Evolutionary conservation across 2,113 vertebrate species (phyloP), one percentile per base, ranked within the genome.

Genomic region (Pteropus alecto): DNA sequence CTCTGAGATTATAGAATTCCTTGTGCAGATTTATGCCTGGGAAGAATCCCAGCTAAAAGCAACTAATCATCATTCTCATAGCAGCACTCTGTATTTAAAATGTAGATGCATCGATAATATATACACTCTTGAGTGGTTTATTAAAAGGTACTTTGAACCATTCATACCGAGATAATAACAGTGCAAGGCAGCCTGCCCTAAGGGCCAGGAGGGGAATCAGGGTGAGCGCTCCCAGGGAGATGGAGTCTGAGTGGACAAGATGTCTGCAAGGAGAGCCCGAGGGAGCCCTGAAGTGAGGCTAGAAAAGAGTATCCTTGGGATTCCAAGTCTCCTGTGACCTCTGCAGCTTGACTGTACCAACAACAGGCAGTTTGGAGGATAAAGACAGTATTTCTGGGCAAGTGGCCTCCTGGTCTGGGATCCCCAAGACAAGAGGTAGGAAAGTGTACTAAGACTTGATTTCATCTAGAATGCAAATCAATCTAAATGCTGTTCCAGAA

Each of bases 121-220:
- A 83, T 35, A 18, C 15, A n/a, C 22, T 83, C 82, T 76, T 74
- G 26, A 87, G 60, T 77, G 61, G 68, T 28, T 91, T 83, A 93
- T 93, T 87, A 87, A 87, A 87, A 93, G 94, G 76, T 76, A 58
- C 65, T 70, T 87, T 41, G 68, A 81, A 46, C 94, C 30, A 56
- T 63, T 82, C 68, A 63, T 56, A 48, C 61, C 21, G 67, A 74
- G 74, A 43, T 82, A 81, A 82, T n/a, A 51, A 67, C 10, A 46
- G 48, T 16, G 14, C 11, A 33, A 26, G 68, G 43, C 77, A 73
- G 71, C 73, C 33, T 24, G 30, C 58, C 67, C 43, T 56, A 33
- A 76, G 11, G 33, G 48, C 79, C 79, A 14, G 35, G 33, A 58
- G 30, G n/a, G 58, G 43, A 46, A 22, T 67, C 14, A 26, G 54